These are phyloP conservation scores for Gymnothorax javanicus DNA, from an alignment of 2,797 vertebrate species.

Conservation along the genomic window DNA sequence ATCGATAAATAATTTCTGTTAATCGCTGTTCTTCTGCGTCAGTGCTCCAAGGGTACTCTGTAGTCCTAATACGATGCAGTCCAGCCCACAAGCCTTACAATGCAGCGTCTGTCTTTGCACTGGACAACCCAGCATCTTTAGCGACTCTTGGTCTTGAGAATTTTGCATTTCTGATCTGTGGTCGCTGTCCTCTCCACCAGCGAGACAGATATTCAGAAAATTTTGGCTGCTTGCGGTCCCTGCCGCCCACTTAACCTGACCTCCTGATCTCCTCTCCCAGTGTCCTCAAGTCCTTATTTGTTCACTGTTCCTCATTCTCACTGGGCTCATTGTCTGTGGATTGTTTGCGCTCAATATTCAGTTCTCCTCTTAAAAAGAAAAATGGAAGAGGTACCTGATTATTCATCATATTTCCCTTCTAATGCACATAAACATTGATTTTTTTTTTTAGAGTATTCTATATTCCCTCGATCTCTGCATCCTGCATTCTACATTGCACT, in stretches of 20 bases:
- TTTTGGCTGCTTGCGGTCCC: conserved; percentile 45
- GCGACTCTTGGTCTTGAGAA: conserved; percentile 56
- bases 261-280: conserved; percentile 47
- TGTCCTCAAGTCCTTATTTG: conserved; percentile 59
- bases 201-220: conserved; percentile 69
- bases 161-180: conserved; percentile 53
- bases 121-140: conserved; percentile 67
- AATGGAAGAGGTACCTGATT: conserved; percentile 39
- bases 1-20: conserved; percentile 38
- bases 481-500: no score
- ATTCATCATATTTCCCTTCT: conserved; percentile 48
- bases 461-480: not conserved
- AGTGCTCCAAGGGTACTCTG: conserved; percentile 44
- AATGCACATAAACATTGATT: conserved; percentile 5
- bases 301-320: conserved; percentile 45
- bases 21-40: conserved; percentile 37
- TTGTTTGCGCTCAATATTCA: conserved; percentile 38
- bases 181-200: conserved; percentile 24
- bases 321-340: conserved; percentile 36
- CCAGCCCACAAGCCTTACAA: conserved; percentile 58
- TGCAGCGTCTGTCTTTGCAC: conserved; percentile 62
- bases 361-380: conserved; percentile 44
- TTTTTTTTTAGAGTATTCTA: not conserved
- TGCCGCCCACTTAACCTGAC: conserved; percentile 63
- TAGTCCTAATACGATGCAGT: conserved; percentile 59